Evolutionary conservation across 2,888 invertebrate genomes (phyloP).

Genomic region (Ligdia adustata): DNA sequence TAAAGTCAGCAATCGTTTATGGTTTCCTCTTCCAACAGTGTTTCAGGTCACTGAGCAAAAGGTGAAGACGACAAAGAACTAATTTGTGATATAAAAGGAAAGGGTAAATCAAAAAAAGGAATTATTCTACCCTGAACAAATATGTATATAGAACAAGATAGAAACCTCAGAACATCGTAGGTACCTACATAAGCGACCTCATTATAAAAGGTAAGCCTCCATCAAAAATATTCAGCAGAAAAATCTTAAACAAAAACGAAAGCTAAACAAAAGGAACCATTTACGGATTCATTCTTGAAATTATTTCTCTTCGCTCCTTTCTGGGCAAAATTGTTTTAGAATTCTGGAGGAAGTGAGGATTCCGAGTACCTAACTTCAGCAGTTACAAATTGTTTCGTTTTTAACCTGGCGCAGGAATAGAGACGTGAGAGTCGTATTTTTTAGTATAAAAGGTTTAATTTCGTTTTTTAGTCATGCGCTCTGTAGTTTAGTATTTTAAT

Average conservation of each 20-base stretch:
- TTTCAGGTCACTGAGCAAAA: constrained; percentile 1
- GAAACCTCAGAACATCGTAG: constrained; percentile 14
- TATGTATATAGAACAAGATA: constrained; percentile 12
- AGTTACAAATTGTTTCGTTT: constrained; percentile 21
- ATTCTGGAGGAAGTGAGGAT: constrained; percentile 32
- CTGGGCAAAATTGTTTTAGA: constrained; percentile 43
- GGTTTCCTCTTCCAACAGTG: background rate
- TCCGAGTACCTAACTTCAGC: constrained; percentile 16
- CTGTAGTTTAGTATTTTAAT: constrained; percentile 20
- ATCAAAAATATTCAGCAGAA: constrained; percentile 35
- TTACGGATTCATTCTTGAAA: constrained; percentile 43
- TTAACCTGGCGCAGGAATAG: constrained; percentile 5
- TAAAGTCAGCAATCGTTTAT: too few relatives aligned
- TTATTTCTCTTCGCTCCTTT: constrained; percentile 34
- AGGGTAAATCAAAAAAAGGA: constrained; percentile 8
- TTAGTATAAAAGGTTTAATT: constrained; percentile 7
- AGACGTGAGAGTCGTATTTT: background rate
- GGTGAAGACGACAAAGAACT: constrained; percentile 1
- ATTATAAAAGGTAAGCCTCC: constrained; percentile 33
- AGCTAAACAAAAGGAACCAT: constrained; percentile 42
- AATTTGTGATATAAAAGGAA: constrained; percentile 8
- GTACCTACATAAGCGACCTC: constrained; percentile 21
- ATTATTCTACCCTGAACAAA: constrained; percentile 14
- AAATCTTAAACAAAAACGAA: constrained; percentile 37
- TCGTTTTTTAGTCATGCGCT: background rate